phyloP scores from a whole-genome alignment of 2,113 vertebrate species.

The Megaceryle torquata region DNA sequence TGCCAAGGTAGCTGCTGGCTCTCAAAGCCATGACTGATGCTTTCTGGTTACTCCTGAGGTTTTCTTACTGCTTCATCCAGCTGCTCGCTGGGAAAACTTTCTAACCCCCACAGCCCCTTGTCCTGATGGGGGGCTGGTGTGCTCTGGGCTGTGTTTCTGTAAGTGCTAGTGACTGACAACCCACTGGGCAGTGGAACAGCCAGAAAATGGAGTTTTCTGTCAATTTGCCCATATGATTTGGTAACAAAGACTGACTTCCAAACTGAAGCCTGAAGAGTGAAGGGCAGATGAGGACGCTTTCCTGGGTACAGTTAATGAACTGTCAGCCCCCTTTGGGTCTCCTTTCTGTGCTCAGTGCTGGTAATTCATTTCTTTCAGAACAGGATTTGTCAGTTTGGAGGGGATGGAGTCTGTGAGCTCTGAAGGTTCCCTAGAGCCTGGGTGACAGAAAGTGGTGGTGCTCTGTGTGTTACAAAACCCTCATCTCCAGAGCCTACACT shows the following conservation, averaged over 20 bases:
- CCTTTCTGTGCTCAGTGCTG: not conserved
- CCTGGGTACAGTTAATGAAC: not conserved
- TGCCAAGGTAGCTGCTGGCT: not conserved
- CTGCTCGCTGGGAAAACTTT: not conserved
- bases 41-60: not conserved
- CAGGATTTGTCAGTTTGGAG: not conserved
- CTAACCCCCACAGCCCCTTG: not conserved
- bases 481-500: not conserved
- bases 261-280: not conserved
- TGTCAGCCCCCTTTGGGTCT: not conserved
- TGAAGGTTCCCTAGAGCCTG: not conserved
- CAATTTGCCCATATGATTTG: not conserved
- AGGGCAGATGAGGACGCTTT: not conserved
- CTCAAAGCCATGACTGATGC: not conserved
- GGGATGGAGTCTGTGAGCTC: not conserved
- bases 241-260: not conserved
- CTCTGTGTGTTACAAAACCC: accelerated
- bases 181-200: not conserved
- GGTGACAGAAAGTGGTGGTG: not conserved
- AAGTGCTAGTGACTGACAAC: not conserved
- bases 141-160: not conserved
- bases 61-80: not conserved
- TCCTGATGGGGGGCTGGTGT: accelerated
- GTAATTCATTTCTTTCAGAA: not conserved
- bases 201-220: not conserved